Conservation (phyloP, 2,113 vertebrate species). For the Mormyrus iriodes region DNA sequence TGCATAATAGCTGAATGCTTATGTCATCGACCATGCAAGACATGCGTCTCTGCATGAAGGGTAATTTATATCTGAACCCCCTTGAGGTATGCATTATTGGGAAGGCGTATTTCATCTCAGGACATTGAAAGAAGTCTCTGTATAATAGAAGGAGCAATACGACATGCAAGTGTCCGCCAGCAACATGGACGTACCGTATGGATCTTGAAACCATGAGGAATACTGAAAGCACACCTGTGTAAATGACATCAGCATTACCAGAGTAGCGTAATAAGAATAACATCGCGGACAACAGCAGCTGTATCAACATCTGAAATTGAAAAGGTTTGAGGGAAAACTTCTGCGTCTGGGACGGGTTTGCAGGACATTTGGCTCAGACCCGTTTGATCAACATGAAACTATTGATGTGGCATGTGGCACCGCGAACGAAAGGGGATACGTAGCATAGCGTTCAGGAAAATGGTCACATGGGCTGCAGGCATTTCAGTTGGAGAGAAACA, state of each 20-base stretch:
- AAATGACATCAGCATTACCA: not conserved
- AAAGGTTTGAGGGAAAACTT: not conserved
- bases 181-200: not conserved
- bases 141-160: not conserved
- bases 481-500: not conserved
- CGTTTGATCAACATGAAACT: not conserved
- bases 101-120: not conserved
- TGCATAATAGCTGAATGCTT: not conserved
- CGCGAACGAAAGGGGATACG: not conserved
- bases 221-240: not conserved
- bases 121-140: not conserved
- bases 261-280: not conserved
- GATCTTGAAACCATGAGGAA: not conserved
- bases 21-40: not conserved
- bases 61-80: not conserved
- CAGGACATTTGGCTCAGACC: not conserved
- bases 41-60: not conserved
- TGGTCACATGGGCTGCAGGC: not conserved
- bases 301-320: not conserved
- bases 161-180: not conserved
- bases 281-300: not conserved
- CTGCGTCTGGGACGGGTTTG: not conserved
- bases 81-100: not conserved
- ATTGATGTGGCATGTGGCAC: not conserved
- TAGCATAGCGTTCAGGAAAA: not conserved